Evolutionary conservation across 2,888 invertebrate genomes (phyloP).

Genomic region (Onchidella celtica): DNA sequence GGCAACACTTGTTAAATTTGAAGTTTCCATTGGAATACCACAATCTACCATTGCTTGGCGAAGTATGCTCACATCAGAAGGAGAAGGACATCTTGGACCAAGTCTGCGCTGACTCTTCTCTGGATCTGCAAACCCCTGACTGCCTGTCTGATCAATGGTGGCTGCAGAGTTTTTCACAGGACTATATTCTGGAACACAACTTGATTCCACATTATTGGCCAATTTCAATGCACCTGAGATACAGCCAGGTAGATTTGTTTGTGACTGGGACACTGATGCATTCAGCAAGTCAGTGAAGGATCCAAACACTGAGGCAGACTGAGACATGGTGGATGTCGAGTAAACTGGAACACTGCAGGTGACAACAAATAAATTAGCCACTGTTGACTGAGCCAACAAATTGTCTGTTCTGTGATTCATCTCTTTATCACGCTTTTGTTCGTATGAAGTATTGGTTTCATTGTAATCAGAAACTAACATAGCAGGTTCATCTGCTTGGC

Average conservation of each 20-base stretch:
- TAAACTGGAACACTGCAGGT: not conserved
- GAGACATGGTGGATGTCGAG: not conserved
- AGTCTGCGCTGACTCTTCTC: not conserved
- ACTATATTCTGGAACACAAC: not conserved
- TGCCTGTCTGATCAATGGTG: not conserved
- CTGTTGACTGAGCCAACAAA: not conserved
- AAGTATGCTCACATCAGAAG: not conserved
- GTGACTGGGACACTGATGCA: not conserved
- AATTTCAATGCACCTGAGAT: not conserved
- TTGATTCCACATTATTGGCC: not conserved
- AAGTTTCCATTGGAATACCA: slow-evolving; percentile 30
- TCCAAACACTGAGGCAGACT: not conserved
- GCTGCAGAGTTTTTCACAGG: not conserved
- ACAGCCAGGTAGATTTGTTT: not conserved
- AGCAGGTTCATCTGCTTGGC: too few species aligned
- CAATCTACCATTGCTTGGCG: slow-evolving; percentile 12
- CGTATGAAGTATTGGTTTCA: too few species aligned
- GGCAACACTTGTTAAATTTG: not conserved
- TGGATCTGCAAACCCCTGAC: too few species aligned
- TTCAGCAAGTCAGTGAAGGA: not conserved
- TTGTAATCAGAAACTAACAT: too few species aligned
- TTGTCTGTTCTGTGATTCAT: too few species aligned
- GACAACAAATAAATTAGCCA: not conserved
- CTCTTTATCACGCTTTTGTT: too few species aligned
- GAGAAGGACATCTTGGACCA: not conserved